Conservation (phyloP, 2,113 vertebrate genomes). For the Sitta europaea region DNA sequence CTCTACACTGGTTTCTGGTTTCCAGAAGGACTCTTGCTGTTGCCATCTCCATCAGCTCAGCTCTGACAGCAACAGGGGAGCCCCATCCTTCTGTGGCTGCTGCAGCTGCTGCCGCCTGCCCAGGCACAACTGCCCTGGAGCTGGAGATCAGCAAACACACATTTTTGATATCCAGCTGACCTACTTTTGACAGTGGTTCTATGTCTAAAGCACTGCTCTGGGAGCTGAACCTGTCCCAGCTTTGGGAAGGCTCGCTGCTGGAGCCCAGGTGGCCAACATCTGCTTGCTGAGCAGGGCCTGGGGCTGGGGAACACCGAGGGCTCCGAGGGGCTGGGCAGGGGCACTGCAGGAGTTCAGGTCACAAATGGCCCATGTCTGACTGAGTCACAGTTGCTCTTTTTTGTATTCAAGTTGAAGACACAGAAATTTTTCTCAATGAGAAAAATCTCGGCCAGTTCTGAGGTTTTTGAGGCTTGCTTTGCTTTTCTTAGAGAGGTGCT, state of each 20-base stretch:
- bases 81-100: accelerated
- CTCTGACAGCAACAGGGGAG: background rate
- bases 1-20: background rate
- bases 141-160: background rate
- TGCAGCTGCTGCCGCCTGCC: background rate
- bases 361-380: background rate
- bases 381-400: background rate
- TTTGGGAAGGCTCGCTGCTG: background rate
- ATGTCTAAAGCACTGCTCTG: background rate
- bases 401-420: background rate
- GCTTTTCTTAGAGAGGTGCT: background rate
- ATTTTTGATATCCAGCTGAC: background rate
- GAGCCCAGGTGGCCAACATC: background rate
- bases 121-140: background rate
- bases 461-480: background rate
- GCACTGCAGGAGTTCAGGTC: background rate
- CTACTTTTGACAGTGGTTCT: background rate
- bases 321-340: background rate
- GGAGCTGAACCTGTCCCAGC: background rate
- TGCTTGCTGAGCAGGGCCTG: no score
- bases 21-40: background rate
- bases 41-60: background rate
- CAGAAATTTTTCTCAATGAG: background rate
- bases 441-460: background rate
- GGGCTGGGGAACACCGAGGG: background rate